Conservation (phyloP, 2,797 vertebrate genomes). For the Furcifer pardalis region DNA sequence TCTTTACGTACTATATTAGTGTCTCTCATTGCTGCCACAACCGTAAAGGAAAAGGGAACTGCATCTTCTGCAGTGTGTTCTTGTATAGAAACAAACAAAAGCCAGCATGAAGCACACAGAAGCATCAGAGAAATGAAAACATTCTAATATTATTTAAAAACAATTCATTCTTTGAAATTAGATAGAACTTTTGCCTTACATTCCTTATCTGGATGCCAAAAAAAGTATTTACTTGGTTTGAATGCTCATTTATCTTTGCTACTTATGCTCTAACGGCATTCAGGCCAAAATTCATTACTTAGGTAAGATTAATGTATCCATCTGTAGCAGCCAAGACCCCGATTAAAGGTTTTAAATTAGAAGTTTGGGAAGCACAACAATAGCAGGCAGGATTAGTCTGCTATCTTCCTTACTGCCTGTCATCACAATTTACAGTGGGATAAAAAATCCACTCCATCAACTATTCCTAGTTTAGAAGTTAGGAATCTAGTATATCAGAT, state of each 20-base stretch:
- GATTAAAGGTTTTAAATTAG: conserved; percentile 53
- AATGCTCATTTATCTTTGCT: conserved; percentile 44
- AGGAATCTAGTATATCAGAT: conserved; percentile 16
- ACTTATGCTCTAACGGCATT: conserved; percentile 46
- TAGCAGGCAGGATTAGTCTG: conserved; percentile 29
- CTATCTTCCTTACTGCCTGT: conserved; percentile 47
- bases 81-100: conserved; percentile 12
- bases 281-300: conserved; percentile 58
- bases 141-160: conserved; percentile 42
- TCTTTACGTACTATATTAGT: conserved; percentile 8
- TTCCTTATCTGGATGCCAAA: conserved; percentile 53
- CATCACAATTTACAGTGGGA: conserved; percentile 24
- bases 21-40: background rate
- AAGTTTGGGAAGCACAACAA: conserved; percentile 39
- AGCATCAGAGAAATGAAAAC: conserved; percentile 23
- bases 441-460: conserved; percentile 50
- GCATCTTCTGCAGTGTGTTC: conserved; percentile 22
- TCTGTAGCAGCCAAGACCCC: conserved; percentile 47
- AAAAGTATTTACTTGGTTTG: conserved; percentile 52
- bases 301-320: conserved; percentile 49
- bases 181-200: conserved; percentile 49
- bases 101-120: background rate
- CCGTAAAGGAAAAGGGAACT: conserved; percentile 21
- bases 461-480: conserved; percentile 31
- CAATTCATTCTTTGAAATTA: conserved; percentile 48